These are phyloP conservation scores for Heterochromis multidens DNA, from an alignment of 2,113 vertebrate genomes.

Conservation along the genomic window DNA sequence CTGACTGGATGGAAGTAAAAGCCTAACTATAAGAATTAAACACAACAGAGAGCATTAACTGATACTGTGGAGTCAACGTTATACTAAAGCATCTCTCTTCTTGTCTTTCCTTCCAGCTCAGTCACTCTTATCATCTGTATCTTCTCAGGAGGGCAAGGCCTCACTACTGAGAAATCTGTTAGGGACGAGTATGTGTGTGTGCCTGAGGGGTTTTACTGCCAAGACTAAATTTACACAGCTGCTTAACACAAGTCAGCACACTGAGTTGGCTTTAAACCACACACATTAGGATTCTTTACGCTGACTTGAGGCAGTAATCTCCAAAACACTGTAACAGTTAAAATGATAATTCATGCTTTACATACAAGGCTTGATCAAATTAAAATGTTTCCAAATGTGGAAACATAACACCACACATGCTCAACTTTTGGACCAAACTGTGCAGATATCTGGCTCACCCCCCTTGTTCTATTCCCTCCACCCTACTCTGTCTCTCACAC, in stretches of 20 bases:
- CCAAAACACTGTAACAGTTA: background rate
- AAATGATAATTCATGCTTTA: background rate
- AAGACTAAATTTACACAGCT: constrained; percentile 35
- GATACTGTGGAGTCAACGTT: background rate
- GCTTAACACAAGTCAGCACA: constrained; percentile 8
- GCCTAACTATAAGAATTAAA: background rate
- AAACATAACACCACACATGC: background rate
- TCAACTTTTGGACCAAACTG: background rate
- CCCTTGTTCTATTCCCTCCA: too few species aligned
- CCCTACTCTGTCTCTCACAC: background rate
- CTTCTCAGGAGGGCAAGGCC: background rate
- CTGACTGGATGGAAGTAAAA: background rate
- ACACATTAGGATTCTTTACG: background rate
- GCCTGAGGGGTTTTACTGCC: constrained; percentile 1
- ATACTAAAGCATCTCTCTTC: background rate
- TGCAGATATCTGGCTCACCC: background rate
- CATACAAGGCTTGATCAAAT: background rate
- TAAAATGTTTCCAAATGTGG: background rate
- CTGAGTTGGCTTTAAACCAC: background rate
- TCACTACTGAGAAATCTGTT: background rate
- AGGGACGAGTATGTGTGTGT: background rate
- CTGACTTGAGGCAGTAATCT: background rate
- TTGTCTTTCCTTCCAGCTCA: background rate
- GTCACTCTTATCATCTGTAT: background rate
- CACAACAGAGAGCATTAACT: background rate